Evolutionary conservation across 2,113 vertebrate species (phyloP), one percentile per base, ranked within the genome.

Genomic region (Cyprichromis sp.): DNA sequence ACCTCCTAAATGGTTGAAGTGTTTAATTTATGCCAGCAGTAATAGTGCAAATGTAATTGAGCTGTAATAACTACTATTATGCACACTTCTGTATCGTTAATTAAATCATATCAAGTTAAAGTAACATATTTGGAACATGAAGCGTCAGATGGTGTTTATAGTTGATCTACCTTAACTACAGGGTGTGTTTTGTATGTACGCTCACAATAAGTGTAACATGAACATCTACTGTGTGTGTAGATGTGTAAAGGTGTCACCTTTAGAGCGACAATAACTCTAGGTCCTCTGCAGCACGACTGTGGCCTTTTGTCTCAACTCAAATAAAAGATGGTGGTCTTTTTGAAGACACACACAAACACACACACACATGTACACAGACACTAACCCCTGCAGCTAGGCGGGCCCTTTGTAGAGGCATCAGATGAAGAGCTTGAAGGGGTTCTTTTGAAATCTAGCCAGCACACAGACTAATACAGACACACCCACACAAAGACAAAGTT

Each of bases 371-470:
- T 3, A 61, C 59, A 24, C 59, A 42, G 34, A 83, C 47, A 36
- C 10, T 68, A 63, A 73, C 84, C 91, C 93, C 92, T 82, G 90
- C n/a, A 81, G 92, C 73, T 63, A 86, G 68, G 42, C 12, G 16
- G 50, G 55, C 78, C 87, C 88, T 96, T 96, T 95, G 91, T 94
- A 89, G 87, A 93, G 88, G 92, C 95, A 95, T 96, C 93, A 88
- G 61, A 95, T 96, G 94, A 92, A 92, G 88, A 73, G 85, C 90
- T 91, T 63, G 42, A 92, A 87, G 82, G 90, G 81, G 19, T 83
- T 68, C 80, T 92, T 96, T 93, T 95, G 94, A 96, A 96, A 94
- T 92, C 84, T 47, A 93, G 66, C 87, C 91, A 83, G 71, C 83
- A 50, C 47, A 52, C 80, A 86, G 78, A 82, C 86, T 85, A 85